Conservation (phyloP, 2,797 vertebrate genomes). For the Babyrousa celebensis region DNA sequence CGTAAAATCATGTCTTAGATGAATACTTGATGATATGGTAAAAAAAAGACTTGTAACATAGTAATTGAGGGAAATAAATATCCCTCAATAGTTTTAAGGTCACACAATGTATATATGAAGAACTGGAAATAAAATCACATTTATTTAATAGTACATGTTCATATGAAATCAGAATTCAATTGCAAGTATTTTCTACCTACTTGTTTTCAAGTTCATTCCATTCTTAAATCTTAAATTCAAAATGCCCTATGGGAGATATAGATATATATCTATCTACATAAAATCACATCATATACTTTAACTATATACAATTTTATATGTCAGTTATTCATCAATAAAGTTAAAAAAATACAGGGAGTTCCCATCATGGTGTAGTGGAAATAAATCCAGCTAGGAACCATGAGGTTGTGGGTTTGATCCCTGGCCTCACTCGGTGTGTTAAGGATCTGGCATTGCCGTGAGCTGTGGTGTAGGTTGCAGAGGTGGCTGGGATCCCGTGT, state of each 20-base stretch:
- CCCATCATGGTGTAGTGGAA: too few relatives aligned
- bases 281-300: background rate
- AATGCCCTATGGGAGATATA: background rate
- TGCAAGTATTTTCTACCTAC: background rate
- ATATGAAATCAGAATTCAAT: background rate
- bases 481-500: too few relatives aligned
- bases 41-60: conserved; percentile 22
- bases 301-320: background rate
- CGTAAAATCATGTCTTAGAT: background rate
- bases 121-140: conserved; percentile 24
- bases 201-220: background rate
- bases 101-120: background rate
- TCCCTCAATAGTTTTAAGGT: conserved; percentile 35
- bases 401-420: too few relatives aligned
- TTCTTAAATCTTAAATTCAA: conserved; percentile 4
- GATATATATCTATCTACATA: rapidly evolving
- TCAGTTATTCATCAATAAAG: conserved; percentile 1
- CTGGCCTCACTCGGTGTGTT: too few relatives aligned
- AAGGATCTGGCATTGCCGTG: too few relatives aligned
- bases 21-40: conserved; percentile 24
- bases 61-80: background rate
- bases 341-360: background rate
- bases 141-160: background rate
- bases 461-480: too few relatives aligned
- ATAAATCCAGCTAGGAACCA: too few relatives aligned